Evolutionary conservation across 1,140 invertebrate genomes (phyloP).

Genomic region (Atta texana): DNA sequence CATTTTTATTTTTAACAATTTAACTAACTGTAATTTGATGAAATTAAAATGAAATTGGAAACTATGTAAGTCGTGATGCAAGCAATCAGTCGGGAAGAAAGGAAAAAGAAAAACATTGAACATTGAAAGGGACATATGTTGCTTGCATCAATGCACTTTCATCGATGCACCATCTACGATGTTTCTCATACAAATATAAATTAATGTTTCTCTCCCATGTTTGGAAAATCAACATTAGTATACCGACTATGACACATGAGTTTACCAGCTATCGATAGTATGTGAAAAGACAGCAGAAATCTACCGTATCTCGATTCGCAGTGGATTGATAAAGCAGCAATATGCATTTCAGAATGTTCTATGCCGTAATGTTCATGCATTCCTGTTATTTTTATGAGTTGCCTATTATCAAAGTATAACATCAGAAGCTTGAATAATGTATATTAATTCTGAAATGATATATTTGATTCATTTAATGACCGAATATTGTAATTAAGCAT

Average conservation of each 20-base stretch:
- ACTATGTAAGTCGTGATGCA: neutral
- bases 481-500: neutral
- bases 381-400: neutral
- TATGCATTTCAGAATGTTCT: neutral
- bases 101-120: neutral
- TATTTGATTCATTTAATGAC: neutral
- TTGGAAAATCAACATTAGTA: slow-evolving; percentile 22
- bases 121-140: neutral
- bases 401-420: neutral
- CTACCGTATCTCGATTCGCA: slow-evolving; percentile 30
- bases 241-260: slow-evolving; percentile 27
- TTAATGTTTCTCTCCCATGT: slow-evolving; percentile 13
- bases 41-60: slow-evolving; percentile 10
- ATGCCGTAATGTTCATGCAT: neutral
- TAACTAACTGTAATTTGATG: neutral
- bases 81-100: neutral
- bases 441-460: neutral
- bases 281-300: neutral
- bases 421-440: neutral
- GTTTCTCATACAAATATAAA: slow-evolving; percentile 15
- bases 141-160: neutral
- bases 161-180: slow-evolving; percentile 55
- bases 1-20: neutral
- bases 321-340: slow-evolving; percentile 26
- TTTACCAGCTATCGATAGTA: slow-evolving; percentile 56